phyloP scores from a whole-genome alignment of 2,888 invertebrate genomes.

The Nudaria mundana region DNA sequence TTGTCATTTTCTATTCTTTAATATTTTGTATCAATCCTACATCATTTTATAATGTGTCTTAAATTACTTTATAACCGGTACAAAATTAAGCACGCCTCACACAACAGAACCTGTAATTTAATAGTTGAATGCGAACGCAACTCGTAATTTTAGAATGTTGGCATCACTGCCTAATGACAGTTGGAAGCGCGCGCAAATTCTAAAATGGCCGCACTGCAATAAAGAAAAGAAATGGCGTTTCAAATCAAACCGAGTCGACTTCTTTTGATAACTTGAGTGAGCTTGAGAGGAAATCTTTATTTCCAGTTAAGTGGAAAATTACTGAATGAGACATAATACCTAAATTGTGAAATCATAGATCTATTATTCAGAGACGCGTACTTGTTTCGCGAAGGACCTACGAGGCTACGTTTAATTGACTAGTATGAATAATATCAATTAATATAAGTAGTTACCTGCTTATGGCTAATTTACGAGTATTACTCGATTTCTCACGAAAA shows the following conservation, averaged over 20 bases:
- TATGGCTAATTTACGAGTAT: not conserved
- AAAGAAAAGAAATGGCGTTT: conserved; percentile 66
- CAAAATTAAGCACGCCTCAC: conserved; percentile 55
- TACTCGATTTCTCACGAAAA: no score
- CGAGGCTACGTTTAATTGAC: no score
- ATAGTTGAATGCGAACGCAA: conserved; percentile 68
- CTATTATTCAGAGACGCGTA: conserved; percentile 13
- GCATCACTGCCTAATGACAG: conserved; percentile 77
- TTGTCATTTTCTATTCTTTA: conserved; percentile 10
- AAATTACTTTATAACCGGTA: conserved; percentile 61
- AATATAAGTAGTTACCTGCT: not conserved
- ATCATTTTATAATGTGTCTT: conserved; percentile 36
- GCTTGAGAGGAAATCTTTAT: conserved; percentile 39
- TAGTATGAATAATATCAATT: not conserved
- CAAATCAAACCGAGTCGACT: conserved; percentile 65
- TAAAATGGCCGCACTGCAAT: conserved; percentile 69
- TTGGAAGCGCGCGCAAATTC: conserved; percentile 60
- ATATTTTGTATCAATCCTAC: conserved; percentile 30
- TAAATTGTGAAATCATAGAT: conserved; percentile 24
- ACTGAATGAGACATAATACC: conserved; percentile 19
- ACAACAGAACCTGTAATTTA: conserved; percentile 66
- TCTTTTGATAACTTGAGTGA: conserved; percentile 54
- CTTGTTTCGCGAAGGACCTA: no score
- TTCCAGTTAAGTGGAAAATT: conserved; percentile 34
- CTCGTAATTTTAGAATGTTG: conserved; percentile 74